Base-by-base conservation (phyloP, 2,797 vertebrate species). In the Monodelphis domestica region DNA sequence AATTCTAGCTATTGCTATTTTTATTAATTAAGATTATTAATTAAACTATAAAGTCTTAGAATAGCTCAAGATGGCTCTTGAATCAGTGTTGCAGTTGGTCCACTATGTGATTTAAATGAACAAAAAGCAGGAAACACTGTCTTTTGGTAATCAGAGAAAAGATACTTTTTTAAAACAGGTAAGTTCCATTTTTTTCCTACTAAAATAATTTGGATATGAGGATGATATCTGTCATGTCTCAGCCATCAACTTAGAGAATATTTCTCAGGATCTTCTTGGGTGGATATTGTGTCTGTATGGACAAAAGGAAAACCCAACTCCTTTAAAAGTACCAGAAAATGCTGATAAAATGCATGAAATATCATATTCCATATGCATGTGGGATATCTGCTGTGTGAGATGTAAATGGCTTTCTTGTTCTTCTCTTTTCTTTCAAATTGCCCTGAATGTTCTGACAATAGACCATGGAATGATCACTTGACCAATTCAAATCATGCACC, bases 391-490 rank as follows among this genome's bases (percentile, higher is more conserved):
- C 94, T 97, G 97, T 96, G 97, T 97, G 96, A 97, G 98, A 98
- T 98, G 98, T 98, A 98, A 98, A 98, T 98, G 97, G 96, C 94
- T 97, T 96, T 88, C 89, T 98, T 97, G 91, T 97, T 98, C 97
- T 97, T 95, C 95, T 90, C 96, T 97, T 97, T 98, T 96, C 95
- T 89, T 97, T 98, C 92, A 96, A 95, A 97, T 94, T 91, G 94
- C 54, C 87, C 92, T 94, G 92, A 93, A 95, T 95, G 94, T 50
- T 95, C 94, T 92, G 59, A 95, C 92, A 94, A 84, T 84, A 53
- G 87, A 70, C 90, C 84, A 26, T 93, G 28, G 93, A 63, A 94
- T 91, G 94, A 89, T 94, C 95, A 97, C 91, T 96, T 95, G 96
- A 95, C 90, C 59, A 91, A 91, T 97, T 97, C 97, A 97, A 98